Base-by-base conservation (phyloP, 2,797 vertebrate genomes). In the Coilia nasus region DNA sequence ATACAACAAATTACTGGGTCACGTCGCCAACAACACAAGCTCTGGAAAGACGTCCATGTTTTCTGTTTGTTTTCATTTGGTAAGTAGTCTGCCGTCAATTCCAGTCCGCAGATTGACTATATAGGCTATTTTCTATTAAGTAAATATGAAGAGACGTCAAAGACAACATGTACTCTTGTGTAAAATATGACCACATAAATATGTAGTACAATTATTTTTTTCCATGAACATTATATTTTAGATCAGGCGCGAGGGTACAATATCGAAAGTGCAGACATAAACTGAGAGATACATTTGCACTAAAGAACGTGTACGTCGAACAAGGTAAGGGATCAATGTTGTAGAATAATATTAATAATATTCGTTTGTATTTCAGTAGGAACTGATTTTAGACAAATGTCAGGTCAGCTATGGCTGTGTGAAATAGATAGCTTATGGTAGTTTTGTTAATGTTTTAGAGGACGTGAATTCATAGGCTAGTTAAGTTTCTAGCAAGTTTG, bases 21-120 rank as follows among this genome's bases (percentile, higher is more conserved):
- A 31, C 19, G 50, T 86, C 81, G 50, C 50, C 50, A 41, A 41
- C 64, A 44, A 83, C 47, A 47, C 84, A 86, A 19, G 89, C 84
- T 87, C 84, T 83, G 57, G 75, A 83, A 81, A n/a, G 82, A 6
- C 87, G 28, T 85, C 89, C 85, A 88, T 90, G 91, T 87, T 88
- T 78, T 71, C 64, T 93, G 95, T 96, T 96, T 96, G 93, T 93
- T 92, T 94, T 93, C 57, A 78, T 78, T 78, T 78, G 17, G 71
- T 9, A 21, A 15, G 7, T 44, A 17, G 35, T 2, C 50, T 14
- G 50, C 2, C 3, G 50, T 14, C 6, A 2, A 2, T 78, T 78
- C 44, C 28, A 44, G 21, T 78, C 71, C 31, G 71, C 71, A 78
- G 31, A 78, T 78, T 78, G 31, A 44, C 35, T 35, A 78, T 44